Conservation (phyloP, 2,113 vertebrate species). For the Corvus hawaiiensis region DNA sequence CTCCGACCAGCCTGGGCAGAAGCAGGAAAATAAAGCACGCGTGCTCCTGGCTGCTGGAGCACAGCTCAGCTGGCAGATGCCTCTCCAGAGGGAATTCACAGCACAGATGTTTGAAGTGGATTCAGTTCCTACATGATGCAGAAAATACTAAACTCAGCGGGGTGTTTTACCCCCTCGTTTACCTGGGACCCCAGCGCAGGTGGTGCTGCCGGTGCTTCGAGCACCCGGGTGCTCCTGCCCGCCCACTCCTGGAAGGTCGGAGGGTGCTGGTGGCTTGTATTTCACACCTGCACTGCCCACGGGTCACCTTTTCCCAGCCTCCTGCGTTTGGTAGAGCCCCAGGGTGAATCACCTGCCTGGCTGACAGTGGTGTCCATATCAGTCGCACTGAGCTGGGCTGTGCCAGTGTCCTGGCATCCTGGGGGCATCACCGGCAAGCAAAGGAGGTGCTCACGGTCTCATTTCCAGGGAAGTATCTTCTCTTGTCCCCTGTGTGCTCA, state of each 20-base stretch:
- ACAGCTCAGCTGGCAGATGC: not conserved
- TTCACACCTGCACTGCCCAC: not conserved
- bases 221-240: not conserved
- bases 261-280: not conserved
- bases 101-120: not conserved
- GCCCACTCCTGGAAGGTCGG: fast-evolving
- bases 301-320: not conserved
- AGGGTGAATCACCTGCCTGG: fast-evolving
- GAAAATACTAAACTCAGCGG: fast-evolving
- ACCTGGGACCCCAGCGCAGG: not conserved
- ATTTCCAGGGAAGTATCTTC: fast-evolving
- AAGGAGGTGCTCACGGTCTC: fast-evolving
- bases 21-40: not conserved
- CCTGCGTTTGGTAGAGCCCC: not conserved
- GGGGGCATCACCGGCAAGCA: fast-evolving
- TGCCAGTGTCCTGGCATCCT: fast-evolving
- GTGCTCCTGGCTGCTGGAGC: not conserved
- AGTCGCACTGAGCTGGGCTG: not conserved
- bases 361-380: fast-evolving
- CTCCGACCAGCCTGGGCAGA: not conserved
- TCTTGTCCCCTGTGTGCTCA: not conserved
- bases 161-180: not conserved
- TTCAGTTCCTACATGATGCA: not conserved
- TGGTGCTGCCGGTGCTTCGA: not conserved
- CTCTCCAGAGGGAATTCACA: not conserved